Conservation (phyloP, 2,113 vertebrate species). For the Falco punctatus region DNA sequence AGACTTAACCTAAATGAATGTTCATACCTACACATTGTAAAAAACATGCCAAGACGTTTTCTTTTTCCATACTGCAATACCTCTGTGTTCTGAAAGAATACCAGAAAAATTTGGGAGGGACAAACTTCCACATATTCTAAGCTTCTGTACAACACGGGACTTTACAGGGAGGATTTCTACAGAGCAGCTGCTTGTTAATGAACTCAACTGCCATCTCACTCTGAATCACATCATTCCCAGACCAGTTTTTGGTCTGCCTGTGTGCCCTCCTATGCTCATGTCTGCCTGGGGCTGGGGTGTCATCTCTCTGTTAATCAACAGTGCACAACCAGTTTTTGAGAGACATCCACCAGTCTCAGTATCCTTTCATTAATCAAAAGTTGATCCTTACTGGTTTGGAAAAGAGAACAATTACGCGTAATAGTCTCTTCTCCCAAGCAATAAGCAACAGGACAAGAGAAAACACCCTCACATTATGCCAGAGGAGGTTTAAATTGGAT, state of each 20-base stretch:
- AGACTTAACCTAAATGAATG: neutral
- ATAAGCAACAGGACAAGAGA: too few relatives aligned
- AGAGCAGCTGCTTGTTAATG: neutral
- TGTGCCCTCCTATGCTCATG: rapidly evolving
- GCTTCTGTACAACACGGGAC: neutral
- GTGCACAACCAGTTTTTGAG: neutral
- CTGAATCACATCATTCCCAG: neutral
- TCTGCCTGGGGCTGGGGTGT: neutral
- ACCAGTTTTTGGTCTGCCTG: neutral
- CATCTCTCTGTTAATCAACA: neutral
- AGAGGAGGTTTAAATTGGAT: too few relatives aligned
- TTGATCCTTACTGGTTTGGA: too few relatives aligned
- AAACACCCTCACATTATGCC: too few relatives aligned
- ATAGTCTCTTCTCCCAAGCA: too few relatives aligned
- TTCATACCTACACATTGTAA: neutral
- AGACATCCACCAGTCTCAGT: neutral
- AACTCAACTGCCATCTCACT: neutral
- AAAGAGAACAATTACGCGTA: too few relatives aligned
- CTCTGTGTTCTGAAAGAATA: neutral
- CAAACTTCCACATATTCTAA: rapidly evolving
- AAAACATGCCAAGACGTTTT: neutral
- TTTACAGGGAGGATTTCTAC: neutral
- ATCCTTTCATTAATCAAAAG: neutral
- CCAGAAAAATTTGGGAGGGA: neutral
- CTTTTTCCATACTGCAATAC: neutral